These are phyloP conservation scores for Brenthis ino DNA, from an alignment of 2,888 invertebrate species.

Conservation along the genomic window DNA sequence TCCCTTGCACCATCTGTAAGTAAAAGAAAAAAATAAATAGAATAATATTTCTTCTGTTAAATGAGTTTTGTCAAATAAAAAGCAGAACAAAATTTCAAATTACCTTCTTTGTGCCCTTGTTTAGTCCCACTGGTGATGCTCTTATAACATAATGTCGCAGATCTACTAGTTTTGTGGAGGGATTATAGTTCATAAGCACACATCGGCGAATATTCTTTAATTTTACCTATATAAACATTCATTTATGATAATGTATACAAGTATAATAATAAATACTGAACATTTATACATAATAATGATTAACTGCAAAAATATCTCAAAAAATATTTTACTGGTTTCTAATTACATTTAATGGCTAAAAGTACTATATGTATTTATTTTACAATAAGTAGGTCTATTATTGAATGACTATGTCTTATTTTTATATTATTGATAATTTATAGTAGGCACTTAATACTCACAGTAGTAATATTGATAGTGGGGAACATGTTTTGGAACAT, in stretches of 20 bases:
- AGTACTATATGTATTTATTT: no score
- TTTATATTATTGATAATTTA: no score
- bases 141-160: constrained; percentile 97
- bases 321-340: no score
- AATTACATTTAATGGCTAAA: no score
- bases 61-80: neutral
- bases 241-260: neutral
- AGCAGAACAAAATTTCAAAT: constrained; percentile 5
- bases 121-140: constrained; percentile 94
- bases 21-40: neutral
- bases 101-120: constrained; percentile 93
- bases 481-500: constrained; percentile 99
- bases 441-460: constrained; percentile 61
- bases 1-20: constrained; percentile 88
- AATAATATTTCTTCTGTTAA: neutral
- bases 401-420: no score
- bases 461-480: constrained; percentile 95
- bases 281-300: neutral
- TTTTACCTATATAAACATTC: constrained; percentile 85
- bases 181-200: constrained; percentile 94
- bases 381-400: no score
- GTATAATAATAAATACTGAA: neutral
- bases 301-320: no score
- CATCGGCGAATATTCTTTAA: constrained; percentile 93
- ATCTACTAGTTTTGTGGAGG: constrained; percentile 91